Evolutionary conservation across 2,113 vertebrate species (phyloP).

Genomic region (Stomatorhinus ivindoensis): DNA sequence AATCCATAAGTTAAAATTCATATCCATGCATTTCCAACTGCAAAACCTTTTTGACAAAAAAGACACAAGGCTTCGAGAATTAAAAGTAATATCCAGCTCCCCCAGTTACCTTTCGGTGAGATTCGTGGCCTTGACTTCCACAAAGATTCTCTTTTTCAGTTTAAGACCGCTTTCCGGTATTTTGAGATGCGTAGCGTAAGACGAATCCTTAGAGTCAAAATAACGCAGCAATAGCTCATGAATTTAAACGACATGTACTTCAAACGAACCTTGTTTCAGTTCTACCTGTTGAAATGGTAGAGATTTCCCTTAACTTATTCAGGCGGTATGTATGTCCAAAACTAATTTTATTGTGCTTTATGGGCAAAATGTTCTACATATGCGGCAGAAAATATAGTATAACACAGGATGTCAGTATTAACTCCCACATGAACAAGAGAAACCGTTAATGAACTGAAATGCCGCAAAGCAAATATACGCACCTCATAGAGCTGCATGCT

Average conservation of each 20-base stretch:
- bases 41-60: neutral
- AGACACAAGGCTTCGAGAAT: neutral
- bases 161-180: slow-evolving; percentile 48
- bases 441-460: neutral
- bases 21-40: neutral
- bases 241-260: neutral
- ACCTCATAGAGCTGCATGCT: slow-evolving; percentile 50
- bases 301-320: neutral
- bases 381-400: neutral
- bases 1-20: neutral
- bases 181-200: slow-evolving; percentile 33
- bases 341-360: neutral
- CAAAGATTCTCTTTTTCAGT: slow-evolving; percentile 60
- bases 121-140: slow-evolving; percentile 52
- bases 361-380: neutral
- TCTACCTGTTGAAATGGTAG: neutral
- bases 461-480: slow-evolving; percentile 13
- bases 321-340: neutral
- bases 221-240: neutral
- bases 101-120: slow-evolving; percentile 52
- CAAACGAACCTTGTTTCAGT: neutral
- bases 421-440: too few species aligned
- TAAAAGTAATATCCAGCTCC: neutral
- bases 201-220: slow-evolving; percentile 33
- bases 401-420: neutral